Evolutionary conservation across 2,113 vertebrate species (phyloP), one percentile per base, ranked within the genome.

Genomic region (Lethenteron reissneri): DNA sequence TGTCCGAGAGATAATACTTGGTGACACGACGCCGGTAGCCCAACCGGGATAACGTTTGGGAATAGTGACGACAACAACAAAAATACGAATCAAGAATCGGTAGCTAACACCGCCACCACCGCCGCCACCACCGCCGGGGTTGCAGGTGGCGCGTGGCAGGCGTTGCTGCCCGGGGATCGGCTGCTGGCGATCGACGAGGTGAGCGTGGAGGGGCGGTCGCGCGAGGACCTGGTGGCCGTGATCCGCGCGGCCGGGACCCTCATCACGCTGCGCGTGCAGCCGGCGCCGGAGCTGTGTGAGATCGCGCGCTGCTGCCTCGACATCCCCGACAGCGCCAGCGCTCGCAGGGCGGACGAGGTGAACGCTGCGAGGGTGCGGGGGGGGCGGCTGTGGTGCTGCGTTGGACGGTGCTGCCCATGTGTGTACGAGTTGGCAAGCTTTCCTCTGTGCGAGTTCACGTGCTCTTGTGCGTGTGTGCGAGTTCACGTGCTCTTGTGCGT

Each of bases 221-320:
- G 64, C n/a, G 64, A 68, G n/a, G n/a, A 68, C n/a, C n/a, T 68
- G n/a, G 64, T 68, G 64, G 64, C n/a, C n/a, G 25, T 68, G 64
- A 68, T 68, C 11, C 64, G 64, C n/a, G n/a, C n/a, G 11, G n/a
- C 64, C 11, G 64, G 64, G n/a, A 11, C n/a, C 10, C n/a, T 25
- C 25, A 25, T 68, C n/a, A 17, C 64, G 64, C 64, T 68, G 8
- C n/a, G 25, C n/a, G 64, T 68, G 64, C 64, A 68, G 64, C 64
- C 64, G 25, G 64, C n/a, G n/a, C 64, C 64, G 25, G 64, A 68
- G 64, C n/a, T 68, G 64, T n/a, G n/a, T 10, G 64, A 68, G 64
- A n/a, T 68, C 25, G n/a, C 64, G 64, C 64, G n/a, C 25, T 25
- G 64, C 64, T 68, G 64, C n/a, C 64, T 68, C 9, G 25, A 25